phyloP scores from a whole-genome alignment of 2,888 invertebrate genomes.

The Aleiodes alternator region DNA sequence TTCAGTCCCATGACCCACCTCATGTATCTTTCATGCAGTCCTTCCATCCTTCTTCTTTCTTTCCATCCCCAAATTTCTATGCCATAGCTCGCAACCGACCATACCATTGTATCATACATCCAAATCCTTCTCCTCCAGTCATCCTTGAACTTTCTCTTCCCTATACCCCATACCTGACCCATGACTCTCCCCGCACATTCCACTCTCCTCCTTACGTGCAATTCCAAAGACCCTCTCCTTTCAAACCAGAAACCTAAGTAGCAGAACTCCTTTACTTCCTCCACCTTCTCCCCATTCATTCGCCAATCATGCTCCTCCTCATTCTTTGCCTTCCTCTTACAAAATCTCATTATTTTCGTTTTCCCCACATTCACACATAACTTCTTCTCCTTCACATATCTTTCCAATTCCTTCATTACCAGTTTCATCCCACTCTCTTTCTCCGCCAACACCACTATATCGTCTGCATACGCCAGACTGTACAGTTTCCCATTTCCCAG shows the following conservation, averaged over 20 bases:
- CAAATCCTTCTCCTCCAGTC: constrained; percentile 25
- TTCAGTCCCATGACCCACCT: too few relatives aligned
- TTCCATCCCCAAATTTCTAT: constrained; percentile 40
- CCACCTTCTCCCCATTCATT: not conserved
- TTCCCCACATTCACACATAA: constrained; percentile 20
- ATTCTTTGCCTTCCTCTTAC: not conserved
- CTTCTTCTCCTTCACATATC: too few relatives aligned
- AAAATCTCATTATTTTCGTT: constrained; percentile 30
- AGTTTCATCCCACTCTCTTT: too few relatives aligned
- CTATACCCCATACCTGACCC: constrained; percentile 36
- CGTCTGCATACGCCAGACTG: too few relatives aligned
- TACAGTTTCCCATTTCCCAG: too few relatives aligned
- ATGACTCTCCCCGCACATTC: constrained; percentile 23
- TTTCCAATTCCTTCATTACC: too few relatives aligned
- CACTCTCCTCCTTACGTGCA: constrained; percentile 12
- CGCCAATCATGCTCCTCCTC: not conserved
- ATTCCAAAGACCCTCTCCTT: not conserved
- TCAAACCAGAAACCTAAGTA: constrained; percentile 2
- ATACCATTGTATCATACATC: constrained; percentile 10
- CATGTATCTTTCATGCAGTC: constrained; percentile 37
- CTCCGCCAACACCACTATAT: too few relatives aligned
- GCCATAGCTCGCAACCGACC: constrained; percentile 9
- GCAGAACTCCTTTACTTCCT: not conserved
- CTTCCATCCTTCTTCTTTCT: constrained; percentile 29
- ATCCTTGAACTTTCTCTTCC: constrained; percentile 35